Percentiles rank a stretch among this genome's conserved stretches.
Conservation (phyloP, 2,113 vertebrate genomes). For the Machaerirhynchus nigripectus region DNA sequence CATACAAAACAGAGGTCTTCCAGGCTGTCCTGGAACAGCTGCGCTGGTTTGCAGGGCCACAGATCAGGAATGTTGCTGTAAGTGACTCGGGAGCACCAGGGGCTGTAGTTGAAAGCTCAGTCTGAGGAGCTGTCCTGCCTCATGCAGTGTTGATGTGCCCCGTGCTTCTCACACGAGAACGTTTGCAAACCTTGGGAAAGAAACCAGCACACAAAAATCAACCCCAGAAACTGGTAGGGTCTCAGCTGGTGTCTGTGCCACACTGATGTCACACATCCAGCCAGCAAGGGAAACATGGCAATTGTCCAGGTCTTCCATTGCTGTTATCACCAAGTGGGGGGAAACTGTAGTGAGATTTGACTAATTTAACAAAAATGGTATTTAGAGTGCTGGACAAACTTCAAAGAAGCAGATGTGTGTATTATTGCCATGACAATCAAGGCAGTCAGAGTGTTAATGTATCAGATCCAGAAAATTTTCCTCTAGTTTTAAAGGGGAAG, state of each 20-base stretch:
- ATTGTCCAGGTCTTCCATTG: background rate
- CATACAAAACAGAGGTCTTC: conserved; percentile 82
- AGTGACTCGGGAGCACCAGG: conserved; percentile 21
- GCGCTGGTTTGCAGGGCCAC: conserved; percentile 91
- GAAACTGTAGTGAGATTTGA: background rate
- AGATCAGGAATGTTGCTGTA: conserved; percentile 95
- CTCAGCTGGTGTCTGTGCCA: background rate
- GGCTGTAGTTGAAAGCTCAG: background rate
- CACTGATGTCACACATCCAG: background rate
- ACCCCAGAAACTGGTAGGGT: background rate
- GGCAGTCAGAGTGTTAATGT: background rate
- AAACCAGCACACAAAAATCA: background rate
- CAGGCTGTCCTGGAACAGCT: conserved; percentile 87
- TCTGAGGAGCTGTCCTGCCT: background rate
- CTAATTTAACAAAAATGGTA: background rate
- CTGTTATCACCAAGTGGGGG: background rate
- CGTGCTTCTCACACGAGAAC: background rate
- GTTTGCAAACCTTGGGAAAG: background rate
- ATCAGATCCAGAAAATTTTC: background rate
- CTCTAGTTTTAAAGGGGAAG: background rate
- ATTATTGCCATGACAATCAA: background rate
- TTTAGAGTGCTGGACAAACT: background rate
- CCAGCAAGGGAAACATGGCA: background rate
- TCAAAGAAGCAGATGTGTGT: background rate
- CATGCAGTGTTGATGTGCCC: background rate